These are phyloP conservation scores for Wasmannia auropunctata DNA, from an alignment of 1,140 invertebrate species.

Conservation along the genomic window DNA sequence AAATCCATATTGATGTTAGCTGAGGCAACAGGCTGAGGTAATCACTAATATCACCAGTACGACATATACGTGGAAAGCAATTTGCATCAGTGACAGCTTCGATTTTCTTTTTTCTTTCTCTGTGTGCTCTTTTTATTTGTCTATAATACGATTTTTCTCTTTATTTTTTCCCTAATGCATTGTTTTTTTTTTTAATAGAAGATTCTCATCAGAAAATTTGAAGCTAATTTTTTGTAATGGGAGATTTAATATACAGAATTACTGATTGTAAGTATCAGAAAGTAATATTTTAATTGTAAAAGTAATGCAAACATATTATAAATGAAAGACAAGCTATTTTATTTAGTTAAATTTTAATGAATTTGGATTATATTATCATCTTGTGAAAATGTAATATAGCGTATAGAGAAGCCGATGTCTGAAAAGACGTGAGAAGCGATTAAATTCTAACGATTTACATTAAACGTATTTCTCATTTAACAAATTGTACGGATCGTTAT, in stretches of 20 bases:
- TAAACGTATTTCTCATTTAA: not conserved
- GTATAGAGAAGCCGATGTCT: not conserved
- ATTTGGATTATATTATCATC: not conserved
- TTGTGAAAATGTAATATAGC: not conserved
- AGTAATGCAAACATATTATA: not conserved
- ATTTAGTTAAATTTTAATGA: not conserved
- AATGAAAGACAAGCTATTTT: not conserved
- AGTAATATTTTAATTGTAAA: not conserved
- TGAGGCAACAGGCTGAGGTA: constrained; percentile 58
- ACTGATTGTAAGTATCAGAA: not conserved
- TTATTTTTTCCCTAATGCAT: constrained; percentile 80
- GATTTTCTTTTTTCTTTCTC: constrained; percentile 47
- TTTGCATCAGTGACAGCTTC: constrained; percentile 70
- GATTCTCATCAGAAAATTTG: not conserved
- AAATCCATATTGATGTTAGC: constrained; percentile 66
- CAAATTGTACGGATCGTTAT: not conserved
- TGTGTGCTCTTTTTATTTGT: constrained; percentile 23
- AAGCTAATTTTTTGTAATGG: no score
- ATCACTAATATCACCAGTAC: constrained; percentile 64
- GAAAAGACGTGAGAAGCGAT: not conserved
- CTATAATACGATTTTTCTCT: constrained; percentile 16
- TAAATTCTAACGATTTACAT: not conserved
- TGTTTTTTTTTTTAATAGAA: constrained; percentile 67
- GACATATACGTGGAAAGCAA: constrained; percentile 76
- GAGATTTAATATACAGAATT: not conserved